Conservation (phyloP, 2,113 vertebrate genomes). For the Willisornis vidua region DNA sequence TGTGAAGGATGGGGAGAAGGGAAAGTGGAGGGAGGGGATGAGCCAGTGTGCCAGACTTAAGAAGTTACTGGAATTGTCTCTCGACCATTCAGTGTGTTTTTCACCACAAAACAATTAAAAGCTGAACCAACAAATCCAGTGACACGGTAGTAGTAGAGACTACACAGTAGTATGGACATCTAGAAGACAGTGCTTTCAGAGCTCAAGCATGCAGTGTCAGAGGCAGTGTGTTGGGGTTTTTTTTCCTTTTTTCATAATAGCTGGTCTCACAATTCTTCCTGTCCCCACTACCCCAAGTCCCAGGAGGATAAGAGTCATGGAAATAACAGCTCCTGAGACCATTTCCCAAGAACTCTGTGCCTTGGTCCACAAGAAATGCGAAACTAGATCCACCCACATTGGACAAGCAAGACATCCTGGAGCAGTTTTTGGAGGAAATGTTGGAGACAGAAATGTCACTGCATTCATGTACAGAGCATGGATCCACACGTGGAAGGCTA, state of each 20-base stretch:
- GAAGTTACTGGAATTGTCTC: neutral
- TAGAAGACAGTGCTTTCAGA: neutral
- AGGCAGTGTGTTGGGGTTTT: neutral
- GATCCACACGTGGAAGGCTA: neutral
- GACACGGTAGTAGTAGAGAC: neutral
- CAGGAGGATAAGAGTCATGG: neutral
- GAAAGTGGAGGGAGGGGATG: neutral
- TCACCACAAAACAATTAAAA: neutral
- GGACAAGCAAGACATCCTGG: neutral
- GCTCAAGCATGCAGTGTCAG: neutral
- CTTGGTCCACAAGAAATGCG: neutral
- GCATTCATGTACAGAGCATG: neutral
- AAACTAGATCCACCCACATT: neutral
- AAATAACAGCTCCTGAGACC: neutral
- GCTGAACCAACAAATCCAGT: neutral
- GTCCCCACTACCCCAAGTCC: neutral
- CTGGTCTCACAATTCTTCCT: neutral
- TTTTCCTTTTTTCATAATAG: neutral
- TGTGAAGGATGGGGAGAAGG: neutral
- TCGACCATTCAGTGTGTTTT: neutral
- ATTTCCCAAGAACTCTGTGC: slow-evolving; percentile 40
- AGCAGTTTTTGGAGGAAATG: neutral
- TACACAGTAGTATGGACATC: neutral
- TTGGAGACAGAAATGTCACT: neutral
- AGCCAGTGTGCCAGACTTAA: rapidly evolving